Conservation (phyloP, 92 coral and sea anemone genomes). For the Umimayanthus chanpuru region DNA sequence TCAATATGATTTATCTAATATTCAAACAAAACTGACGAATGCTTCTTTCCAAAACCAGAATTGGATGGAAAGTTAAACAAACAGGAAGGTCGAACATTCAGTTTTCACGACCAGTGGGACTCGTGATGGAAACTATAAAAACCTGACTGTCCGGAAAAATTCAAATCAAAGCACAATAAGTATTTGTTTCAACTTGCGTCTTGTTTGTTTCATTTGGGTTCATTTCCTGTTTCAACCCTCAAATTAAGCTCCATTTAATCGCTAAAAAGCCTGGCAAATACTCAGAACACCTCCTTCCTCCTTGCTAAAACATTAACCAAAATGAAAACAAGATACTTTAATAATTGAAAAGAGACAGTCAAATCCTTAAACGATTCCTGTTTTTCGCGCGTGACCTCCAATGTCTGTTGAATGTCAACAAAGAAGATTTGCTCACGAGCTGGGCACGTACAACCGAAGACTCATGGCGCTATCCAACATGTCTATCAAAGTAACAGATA, state of each 20-base stretch:
- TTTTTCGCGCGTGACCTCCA: conserved; percentile 24
- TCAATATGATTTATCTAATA: neutral
- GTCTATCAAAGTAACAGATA: neutral
- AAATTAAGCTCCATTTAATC: too few species aligned
- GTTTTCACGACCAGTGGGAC: too few species aligned
- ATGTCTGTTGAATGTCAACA: neutral
- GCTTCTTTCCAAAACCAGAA: neutral
- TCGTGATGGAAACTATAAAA: too few species aligned
- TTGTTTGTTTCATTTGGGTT: neutral
- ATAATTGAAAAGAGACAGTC: neutral
- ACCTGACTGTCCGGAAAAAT: too few species aligned
- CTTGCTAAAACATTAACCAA: neutral
- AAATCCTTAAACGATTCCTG: neutral
- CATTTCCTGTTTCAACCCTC: neutral
- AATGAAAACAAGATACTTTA: neutral
- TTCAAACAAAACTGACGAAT: conserved; percentile 25
- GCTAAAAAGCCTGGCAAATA: neutral
- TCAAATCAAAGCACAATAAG: too few species aligned
- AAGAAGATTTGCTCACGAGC: neutral
- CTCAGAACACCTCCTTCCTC: neutral
- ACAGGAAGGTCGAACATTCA: neutral
- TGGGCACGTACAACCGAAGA: neutral
- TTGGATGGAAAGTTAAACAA: neutral
- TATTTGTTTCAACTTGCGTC: neutral
- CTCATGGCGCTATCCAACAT: neutral